Percentiles rank a stretch among this genome's conserved stretches.
Evolutionary conservation across 2,888 invertebrate species (phyloP).

Genomic region (Acholoe squamosa): DNA sequence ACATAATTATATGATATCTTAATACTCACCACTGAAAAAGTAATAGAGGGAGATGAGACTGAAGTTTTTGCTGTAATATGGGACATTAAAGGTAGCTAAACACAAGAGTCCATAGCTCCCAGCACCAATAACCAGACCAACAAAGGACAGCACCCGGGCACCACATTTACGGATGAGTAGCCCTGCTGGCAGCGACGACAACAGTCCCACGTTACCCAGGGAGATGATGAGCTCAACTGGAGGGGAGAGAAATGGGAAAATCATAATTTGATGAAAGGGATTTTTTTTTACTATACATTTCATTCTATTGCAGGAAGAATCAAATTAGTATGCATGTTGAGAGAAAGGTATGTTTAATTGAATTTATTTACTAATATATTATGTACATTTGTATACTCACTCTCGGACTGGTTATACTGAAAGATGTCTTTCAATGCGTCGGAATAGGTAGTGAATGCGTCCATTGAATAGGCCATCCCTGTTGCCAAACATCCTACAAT

Average conservation of each 20-base stretch:
- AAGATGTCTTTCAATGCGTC: slow-evolving; percentile 50
- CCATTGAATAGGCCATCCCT: slow-evolving; percentile 62
- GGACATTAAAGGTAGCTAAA: not conserved
- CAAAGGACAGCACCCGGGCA: slow-evolving; percentile 20
- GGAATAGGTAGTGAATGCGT: slow-evolving; percentile 52
- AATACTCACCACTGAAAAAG: slow-evolving; percentile 56
- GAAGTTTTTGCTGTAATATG: not conserved
- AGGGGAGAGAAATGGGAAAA: no score
- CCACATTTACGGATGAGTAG: slow-evolving; percentile 16
- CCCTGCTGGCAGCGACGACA: slow-evolving; percentile 61
- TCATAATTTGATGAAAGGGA: no score
- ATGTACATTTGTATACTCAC: slow-evolving; percentile 28
- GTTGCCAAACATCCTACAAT: slow-evolving; percentile 55
- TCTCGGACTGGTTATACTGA: slow-evolving; percentile 32
- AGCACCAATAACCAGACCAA: slow-evolving; percentile 21
- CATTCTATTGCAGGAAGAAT: no score
- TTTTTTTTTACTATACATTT: not conserved
- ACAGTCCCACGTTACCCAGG: slow-evolving; percentile 49
- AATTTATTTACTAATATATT: no score
- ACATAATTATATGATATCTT: no score
- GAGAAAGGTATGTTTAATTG: no score
- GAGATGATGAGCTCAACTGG: slow-evolving; percentile 59
- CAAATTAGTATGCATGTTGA: no score
- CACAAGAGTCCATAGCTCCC: slow-evolving; percentile 19
- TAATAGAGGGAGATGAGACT: slow-evolving; percentile 51